Evolutionary conservation across 2,113 vertebrate genomes (phyloP).

Genomic region (Oreochromis tanganicae): DNA sequence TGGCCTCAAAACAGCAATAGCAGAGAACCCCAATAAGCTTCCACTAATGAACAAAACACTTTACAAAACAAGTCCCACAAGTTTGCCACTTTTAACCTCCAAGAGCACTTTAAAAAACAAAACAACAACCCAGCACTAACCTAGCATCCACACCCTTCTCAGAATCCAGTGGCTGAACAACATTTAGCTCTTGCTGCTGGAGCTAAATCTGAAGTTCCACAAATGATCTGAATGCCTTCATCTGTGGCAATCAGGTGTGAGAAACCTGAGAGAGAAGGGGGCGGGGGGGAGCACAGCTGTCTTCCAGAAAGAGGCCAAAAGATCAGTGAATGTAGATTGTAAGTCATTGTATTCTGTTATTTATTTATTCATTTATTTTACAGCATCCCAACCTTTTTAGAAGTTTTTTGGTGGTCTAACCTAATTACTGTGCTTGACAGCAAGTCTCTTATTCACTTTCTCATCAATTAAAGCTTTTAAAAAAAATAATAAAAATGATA

Average conservation of each 20-base stretch:
- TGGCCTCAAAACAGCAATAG: background rate
- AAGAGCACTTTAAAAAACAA: background rate
- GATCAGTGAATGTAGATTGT: background rate
- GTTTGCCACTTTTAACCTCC: background rate
- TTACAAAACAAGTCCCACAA: background rate
- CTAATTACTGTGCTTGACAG: background rate
- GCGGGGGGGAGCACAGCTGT: background rate
- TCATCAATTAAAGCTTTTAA: background rate
- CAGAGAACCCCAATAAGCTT: background rate
- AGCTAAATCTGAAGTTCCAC: background rate
- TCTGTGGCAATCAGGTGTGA: background rate
- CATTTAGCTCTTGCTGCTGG: background rate
- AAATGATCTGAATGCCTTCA: background rate
- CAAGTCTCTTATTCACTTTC: background rate
- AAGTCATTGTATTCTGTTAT: background rate
- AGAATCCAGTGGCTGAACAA: background rate
- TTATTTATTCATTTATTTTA: background rate
- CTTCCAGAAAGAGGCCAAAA: background rate
- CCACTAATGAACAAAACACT: background rate
- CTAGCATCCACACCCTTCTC: background rate
- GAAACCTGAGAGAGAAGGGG: background rate
- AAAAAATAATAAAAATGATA: background rate
- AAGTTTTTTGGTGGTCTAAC: background rate
- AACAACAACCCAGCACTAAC: background rate
- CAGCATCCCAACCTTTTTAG: background rate